Evolutionary conservation across 2,113 vertebrate genomes (phyloP), one percentile per base, ranked within the genome.

Genomic region (Forbesichthys papilliferus): DNA sequence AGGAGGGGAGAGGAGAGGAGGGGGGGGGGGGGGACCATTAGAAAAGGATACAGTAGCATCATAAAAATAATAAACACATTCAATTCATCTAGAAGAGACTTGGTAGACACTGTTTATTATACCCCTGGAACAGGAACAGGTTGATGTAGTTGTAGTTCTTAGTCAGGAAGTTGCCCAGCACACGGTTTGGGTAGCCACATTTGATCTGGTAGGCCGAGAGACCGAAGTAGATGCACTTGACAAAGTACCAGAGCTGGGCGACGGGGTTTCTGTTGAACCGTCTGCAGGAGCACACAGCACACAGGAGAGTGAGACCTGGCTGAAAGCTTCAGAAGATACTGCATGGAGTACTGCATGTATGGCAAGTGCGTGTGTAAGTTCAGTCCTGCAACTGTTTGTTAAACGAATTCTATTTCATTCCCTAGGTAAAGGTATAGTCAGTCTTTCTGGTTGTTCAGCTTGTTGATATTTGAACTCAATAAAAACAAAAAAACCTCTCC

Each of bases 71-170:
- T 51, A 18, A 42, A 42, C 36, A 42, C 4, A 42, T 42, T 42
- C 36, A 8, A 8, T 42, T 0, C 1, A 42, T 42, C 5, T 42
- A 7, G 36, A 42, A 42, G 5, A 42, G 36, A 42, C 36, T 7
- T 42, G 7, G 36, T 42, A 42, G 36, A 42, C 36, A 42, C 7
- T 42, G 36, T 42, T 42, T 7, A 42, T 42, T 42, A 6, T 64
- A 92, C 89, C 91, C 90, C 67, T 90, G 92, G 61, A 94, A 93
- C 10, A 92, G 87, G 71, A 93, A 89, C 14, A 92, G 92, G 80
- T 92, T 90, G 62, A 92, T 53, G 69, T 89, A 88, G 69, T 90
- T 93, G 82, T 87, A 92, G 71, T 88, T 87, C 75, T 93, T 93
- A 10, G 91, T 94, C 73, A 93, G 90, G 73, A 93, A 92, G 52